Evolutionary conservation across 92 coral and sea anemone genomes (phyloP).

Genomic region (Epizoanthus fatuus): DNA sequence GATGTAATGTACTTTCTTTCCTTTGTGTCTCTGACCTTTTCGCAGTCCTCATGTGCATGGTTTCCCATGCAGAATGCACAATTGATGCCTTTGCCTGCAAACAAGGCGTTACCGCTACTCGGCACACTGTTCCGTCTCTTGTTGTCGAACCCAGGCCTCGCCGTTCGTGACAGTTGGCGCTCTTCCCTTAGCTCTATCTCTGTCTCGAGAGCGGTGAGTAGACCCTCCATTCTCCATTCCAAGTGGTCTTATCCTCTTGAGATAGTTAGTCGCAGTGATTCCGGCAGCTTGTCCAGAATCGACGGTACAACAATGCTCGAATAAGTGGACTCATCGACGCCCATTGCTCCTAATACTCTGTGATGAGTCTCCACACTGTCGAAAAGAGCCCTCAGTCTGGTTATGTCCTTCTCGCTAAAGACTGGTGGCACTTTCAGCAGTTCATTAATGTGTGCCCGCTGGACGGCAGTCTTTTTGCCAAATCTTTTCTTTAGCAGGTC

Average conservation of each 20-base stretch:
- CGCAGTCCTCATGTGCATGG: too few species aligned
- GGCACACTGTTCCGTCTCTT: background rate
- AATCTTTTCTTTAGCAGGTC: constrained; percentile 45
- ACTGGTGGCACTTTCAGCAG: constrained; percentile 40
- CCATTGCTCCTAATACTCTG: constrained; percentile 38
- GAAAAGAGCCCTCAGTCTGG: constrained; percentile 31
- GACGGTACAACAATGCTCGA: constrained; percentile 62
- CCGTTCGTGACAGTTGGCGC: background rate
- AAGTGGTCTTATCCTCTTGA: constrained; percentile 51
- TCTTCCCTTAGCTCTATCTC: constrained; percentile 57
- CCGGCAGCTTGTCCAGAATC: constrained; percentile 50
- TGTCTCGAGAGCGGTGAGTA: constrained; percentile 17
- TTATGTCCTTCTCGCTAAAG: background rate
- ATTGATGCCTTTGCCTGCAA: background rate
- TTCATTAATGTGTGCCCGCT: constrained; percentile 56
- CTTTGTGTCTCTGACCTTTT: background rate
- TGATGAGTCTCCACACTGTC: constrained; percentile 39
- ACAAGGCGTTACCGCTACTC: too few species aligned
- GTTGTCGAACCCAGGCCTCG: background rate
- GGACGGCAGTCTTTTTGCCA: constrained; percentile 33
- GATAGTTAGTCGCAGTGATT: constrained; percentile 34
- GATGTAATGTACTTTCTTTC: too few species aligned
- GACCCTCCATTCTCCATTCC: constrained; percentile 42
- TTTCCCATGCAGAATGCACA: too few species aligned
- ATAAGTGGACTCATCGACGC: constrained; percentile 27